These are phyloP conservation scores for Chironomus tepperi DNA, from an alignment of 1,140 invertebrate genomes.

Conservation along the genomic window DNA sequence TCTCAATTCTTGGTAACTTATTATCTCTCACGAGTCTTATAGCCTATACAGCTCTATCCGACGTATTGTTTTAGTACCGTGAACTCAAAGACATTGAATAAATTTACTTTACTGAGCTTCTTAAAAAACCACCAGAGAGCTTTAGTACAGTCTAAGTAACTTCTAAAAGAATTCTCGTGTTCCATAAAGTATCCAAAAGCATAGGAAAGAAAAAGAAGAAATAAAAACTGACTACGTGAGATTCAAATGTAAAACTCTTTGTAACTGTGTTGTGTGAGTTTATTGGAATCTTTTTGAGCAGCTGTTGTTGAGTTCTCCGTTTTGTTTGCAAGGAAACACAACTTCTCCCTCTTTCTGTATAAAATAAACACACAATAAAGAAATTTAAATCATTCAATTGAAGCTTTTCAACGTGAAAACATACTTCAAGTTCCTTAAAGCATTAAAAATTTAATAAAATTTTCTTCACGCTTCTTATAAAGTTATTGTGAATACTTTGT, in stretches of 20 bases:
- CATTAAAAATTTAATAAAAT: not conserved
- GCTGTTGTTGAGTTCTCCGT: not conserved
- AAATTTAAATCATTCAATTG: conserved; percentile 21
- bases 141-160: not conserved
- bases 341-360: conserved; percentile 15
- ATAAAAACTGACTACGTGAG: not conserved
- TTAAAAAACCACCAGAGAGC: not conserved
- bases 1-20: not conserved
- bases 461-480: too few species aligned
- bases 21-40: too few species aligned
- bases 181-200: not conserved
- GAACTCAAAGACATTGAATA: not conserved
- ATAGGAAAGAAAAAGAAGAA: not conserved
- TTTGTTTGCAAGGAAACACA: not conserved
- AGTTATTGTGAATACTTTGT: not conserved
- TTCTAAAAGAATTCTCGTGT: not conserved
- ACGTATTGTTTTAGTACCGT: not conserved
- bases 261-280: not conserved
- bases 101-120: not conserved
- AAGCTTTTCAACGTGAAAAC: conserved; percentile 16
- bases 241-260: not conserved
- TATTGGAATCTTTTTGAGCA: not conserved
- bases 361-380: conserved; percentile 23
- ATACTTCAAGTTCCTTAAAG: not conserved
- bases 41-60: too few species aligned